Evolutionary conservation across 2,797 vertebrate species (phyloP), one percentile per base, ranked within the genome.

Genomic region (Hyperoplus lanceolatus): DNA sequence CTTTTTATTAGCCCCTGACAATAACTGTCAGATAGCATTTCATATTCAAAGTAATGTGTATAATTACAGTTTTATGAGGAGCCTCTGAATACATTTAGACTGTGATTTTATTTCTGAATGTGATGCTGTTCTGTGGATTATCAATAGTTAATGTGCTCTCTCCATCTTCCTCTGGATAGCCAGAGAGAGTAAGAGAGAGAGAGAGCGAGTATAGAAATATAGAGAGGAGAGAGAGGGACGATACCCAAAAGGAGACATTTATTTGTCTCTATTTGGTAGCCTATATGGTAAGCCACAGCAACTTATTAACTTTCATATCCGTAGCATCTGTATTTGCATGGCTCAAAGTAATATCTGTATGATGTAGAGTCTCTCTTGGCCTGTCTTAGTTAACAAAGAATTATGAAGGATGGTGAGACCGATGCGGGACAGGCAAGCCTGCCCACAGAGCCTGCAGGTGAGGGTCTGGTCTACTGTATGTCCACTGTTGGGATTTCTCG

Each of bases 41-140:
- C 85, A 87, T 90, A 90, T 92, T 90, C 86, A 84, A 91, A 92
- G 79, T 91, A 90, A 90, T 90, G 89, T 84, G 79, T 83, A 90
- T 90, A 91, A 89, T 91, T 90, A 92, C 77, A 87, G 72, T 83
- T 92, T 92, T 90, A 92, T 16, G 79, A 88, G 83, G 80, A 61
- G 73, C 39, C 82, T 92, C 85, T 82, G 89, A 90, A 90, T 90
- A 92, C 90, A 90, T 90, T 92, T 88, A 89, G 88, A 90, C 86
- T 85, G 88, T 60, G 57, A 85, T 89, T 90, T 89, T 88, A 89
- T 89, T 85, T 85, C 81, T 74, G 77, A 90, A 90, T 81, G 86
- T 84, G 87, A 87, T 79, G 80, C 86, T 82, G 82, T 87, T 87
- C 79, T 89, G 89, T 82, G 90, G 85, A 87, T 89, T 90, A 90